A percentile compares a stretch with the other conserved stretches of the same genome.
phyloP scores from a whole-genome alignment of 2,888 invertebrate genomes.

The Stenoptilia bipunctidactyla region DNA sequence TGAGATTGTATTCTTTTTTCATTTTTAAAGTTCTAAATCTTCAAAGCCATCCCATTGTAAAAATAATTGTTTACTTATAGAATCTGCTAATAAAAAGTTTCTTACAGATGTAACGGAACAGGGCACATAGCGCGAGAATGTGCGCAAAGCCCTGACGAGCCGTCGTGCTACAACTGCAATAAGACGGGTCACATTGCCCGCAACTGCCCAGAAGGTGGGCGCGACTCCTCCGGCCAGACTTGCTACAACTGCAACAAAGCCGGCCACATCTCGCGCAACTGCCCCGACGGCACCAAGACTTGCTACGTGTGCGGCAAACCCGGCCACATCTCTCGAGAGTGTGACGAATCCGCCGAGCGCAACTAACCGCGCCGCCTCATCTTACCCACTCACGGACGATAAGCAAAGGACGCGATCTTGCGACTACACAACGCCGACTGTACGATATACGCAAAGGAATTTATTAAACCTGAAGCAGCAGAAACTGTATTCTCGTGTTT shows the following conservation, averaged over 20 bases:
- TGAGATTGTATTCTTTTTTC: too few relatives aligned
- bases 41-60: too few relatives aligned
- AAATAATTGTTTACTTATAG: too few relatives aligned
- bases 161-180: constrained; percentile 96
- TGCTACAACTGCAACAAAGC: constrained; percentile 97
- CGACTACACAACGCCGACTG: constrained; percentile 49
- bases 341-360: constrained; percentile 81
- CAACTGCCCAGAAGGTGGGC: constrained; percentile 83
- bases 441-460: constrained; percentile 55
- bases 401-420: constrained; percentile 65
- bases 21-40: too few relatives aligned
- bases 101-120: constrained; percentile 85
- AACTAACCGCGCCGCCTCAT: constrained; percentile 54
- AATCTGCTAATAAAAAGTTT: too few relatives aligned
- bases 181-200: constrained; percentile 93
- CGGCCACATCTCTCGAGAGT: constrained; percentile 92
- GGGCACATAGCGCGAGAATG: constrained; percentile 96
- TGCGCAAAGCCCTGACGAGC: constrained; percentile 83
- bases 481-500: constrained; percentile 33
- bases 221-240: constrained; percentile 78
- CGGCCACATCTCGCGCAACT: constrained; percentile 90
- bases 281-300: constrained; percentile 88
- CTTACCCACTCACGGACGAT: constrained; percentile 66
- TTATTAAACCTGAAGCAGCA: constrained; percentile 43
- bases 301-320: constrained; percentile 95